phyloP scores from a whole-genome alignment of 2,888 invertebrate genomes.

The Stenichneumon culpator region DNA sequence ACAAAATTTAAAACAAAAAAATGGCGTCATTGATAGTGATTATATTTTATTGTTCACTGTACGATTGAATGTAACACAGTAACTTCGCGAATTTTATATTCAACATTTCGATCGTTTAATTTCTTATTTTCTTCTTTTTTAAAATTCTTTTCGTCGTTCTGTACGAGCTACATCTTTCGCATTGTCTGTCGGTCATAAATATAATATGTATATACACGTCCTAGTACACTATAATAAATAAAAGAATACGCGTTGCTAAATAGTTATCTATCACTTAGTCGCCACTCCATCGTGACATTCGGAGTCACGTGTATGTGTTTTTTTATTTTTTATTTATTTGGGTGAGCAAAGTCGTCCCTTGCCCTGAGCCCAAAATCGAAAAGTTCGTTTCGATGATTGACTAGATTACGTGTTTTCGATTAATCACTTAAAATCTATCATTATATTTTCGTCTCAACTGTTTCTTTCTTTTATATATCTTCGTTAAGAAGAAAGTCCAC shows the following conservation, averaged over 20 bases:
- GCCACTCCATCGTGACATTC: conserved; percentile 44
- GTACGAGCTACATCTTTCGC: conserved; percentile 30
- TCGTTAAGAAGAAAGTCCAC: conserved; percentile 32
- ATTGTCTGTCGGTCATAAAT: conserved; percentile 54
- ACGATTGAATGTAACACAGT: conserved; percentile 56
- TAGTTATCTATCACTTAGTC: conserved; percentile 57
- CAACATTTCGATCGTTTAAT: conserved; percentile 33
- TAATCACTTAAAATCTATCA: conserved; percentile 47
- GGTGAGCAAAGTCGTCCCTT: conserved; percentile 20
- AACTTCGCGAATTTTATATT: conserved; percentile 51
- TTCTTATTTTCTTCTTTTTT: conserved; percentile 11
- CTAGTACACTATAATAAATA: conserved; percentile 70
- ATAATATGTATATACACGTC: conserved; percentile 67
- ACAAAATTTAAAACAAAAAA: not conserved
- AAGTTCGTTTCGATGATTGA: conserved; percentile 58
- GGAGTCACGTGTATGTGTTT: conserved; percentile 15
- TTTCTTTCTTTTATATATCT: conserved; percentile 3
- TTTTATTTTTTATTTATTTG: not conserved
- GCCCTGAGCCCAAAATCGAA: conserved; percentile 42
- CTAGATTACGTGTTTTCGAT: conserved; percentile 62
- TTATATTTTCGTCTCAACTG: conserved; percentile 39
- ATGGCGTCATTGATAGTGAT: conserved; percentile 43
- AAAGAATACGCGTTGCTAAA: conserved; percentile 60
- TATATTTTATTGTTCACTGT: conserved; percentile 54
- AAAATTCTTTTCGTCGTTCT: conserved; percentile 18